phyloP scores from a whole-genome alignment of 2,888 invertebrate species.

The Aspidapion aeneum region DNA sequence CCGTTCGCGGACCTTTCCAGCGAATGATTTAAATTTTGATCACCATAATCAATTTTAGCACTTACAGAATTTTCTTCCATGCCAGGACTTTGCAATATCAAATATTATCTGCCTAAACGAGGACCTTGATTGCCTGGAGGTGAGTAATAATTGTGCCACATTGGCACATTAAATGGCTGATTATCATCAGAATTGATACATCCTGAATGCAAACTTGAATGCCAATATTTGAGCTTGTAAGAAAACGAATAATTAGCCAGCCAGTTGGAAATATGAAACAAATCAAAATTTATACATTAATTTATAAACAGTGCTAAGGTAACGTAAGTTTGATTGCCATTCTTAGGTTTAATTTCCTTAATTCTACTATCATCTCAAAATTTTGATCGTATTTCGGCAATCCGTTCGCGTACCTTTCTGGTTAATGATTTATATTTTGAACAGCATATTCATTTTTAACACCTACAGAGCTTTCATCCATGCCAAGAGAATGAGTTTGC shows the following conservation, averaged over 20 bases:
- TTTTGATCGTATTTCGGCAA: constrained; percentile 57
- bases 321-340: constrained; percentile 58
- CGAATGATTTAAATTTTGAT: constrained; percentile 46
- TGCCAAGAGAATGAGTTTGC: constrained; percentile 58
- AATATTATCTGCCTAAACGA: no score
- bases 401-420: constrained; percentile 59
- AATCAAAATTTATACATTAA: no score
- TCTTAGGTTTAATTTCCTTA: constrained; percentile 44
- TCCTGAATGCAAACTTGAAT: constrained; percentile 57
- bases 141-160: constrained; percentile 49
- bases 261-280: no score
- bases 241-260: no score
- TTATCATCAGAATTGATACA: constrained; percentile 68
- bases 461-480: constrained; percentile 46
- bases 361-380: constrained; percentile 45
- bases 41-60: constrained; percentile 47
- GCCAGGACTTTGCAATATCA: no score
- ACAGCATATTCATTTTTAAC: constrained; percentile 48
- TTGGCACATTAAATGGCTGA: constrained; percentile 61
- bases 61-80: constrained; percentile 47
- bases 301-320: constrained; percentile 69
- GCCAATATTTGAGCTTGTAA: no score
- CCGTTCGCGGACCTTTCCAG: constrained; percentile 60
- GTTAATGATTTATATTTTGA: constrained; percentile 49
- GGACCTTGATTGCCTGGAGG: constrained; percentile 54